Conservation (phyloP, 2,113 vertebrate species). For the Isichthys henryi region DNA sequence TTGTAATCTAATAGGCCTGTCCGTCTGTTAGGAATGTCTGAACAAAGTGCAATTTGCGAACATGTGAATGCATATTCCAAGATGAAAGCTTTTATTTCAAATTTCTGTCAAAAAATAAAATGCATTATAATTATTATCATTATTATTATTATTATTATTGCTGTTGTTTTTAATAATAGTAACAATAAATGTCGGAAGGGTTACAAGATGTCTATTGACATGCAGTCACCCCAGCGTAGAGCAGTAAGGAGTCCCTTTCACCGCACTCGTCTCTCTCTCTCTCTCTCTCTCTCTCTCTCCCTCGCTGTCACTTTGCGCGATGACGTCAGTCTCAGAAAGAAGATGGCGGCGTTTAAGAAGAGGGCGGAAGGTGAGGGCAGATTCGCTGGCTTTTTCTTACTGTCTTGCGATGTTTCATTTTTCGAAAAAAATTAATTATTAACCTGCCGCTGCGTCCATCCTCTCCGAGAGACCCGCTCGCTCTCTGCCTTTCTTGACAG, state of each 20-base stretch:
- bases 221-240: not conserved
- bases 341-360: conserved; percentile 37
- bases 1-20: not conserved
- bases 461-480: not conserved
- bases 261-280: not conserved
- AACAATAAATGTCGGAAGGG: not conserved
- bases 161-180: not conserved
- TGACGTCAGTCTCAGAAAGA: conserved; percentile 33
- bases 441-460: not conserved
- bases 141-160: not conserved
- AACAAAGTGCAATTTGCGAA: not conserved
- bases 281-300: not conserved
- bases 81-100: not conserved
- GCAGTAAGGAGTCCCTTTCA: not conserved
- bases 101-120: not conserved
- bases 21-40: not conserved
- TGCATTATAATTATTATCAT: not conserved
- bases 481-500: not conserved
- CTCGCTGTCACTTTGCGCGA: conserved; percentile 15
- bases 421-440: not conserved
- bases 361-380: conserved; percentile 38
- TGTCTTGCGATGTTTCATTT: not conserved
- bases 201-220: not conserved
- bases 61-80: not conserved
- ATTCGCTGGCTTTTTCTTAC: not conserved